A percentile compares a stretch with the other conserved stretches of the same genome.
phyloP scores from a whole-genome alignment of 2,797 vertebrate species.

The Syndactyla subalaris region DNA sequence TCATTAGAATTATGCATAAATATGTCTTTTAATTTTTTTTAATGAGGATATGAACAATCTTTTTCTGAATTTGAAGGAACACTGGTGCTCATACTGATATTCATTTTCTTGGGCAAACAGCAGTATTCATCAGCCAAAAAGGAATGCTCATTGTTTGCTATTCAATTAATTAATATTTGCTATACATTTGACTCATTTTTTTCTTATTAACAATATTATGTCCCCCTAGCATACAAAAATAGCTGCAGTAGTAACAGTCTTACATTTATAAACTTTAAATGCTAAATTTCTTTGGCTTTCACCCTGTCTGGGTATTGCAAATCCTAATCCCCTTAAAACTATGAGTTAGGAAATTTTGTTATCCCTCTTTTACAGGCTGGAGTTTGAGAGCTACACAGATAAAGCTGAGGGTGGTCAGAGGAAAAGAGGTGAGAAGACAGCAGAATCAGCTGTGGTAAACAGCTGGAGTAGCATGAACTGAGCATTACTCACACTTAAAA shows the following conservation, averaged over 20 bases:
- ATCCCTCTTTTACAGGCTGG: not conserved
- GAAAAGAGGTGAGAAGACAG: not conserved
- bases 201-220: not conserved
- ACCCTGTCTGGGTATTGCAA: not conserved
- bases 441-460: not conserved
- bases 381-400: not conserved
- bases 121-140: conserved; percentile 24
- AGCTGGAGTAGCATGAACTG: not conserved
- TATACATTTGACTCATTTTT: conserved; percentile 15
- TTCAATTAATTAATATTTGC: conserved; percentile 46
- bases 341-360: not conserved
- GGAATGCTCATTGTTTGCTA: conserved; percentile 9
- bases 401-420: not conserved
- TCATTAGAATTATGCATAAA: conserved; percentile 29
- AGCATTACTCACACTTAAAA: not conserved
- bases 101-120: conserved; percentile 38
- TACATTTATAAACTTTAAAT: not conserved
- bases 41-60: not conserved
- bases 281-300: not conserved
- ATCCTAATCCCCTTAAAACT: not conserved
- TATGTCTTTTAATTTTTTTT: not conserved
- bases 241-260: not conserved
- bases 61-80: conserved; percentile 7
- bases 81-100: not conserved
- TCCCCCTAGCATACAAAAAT: not conserved